Evolutionary conservation across 2,113 vertebrate genomes (phyloP).

Genomic region (Mirounga angustirostris): DNA sequence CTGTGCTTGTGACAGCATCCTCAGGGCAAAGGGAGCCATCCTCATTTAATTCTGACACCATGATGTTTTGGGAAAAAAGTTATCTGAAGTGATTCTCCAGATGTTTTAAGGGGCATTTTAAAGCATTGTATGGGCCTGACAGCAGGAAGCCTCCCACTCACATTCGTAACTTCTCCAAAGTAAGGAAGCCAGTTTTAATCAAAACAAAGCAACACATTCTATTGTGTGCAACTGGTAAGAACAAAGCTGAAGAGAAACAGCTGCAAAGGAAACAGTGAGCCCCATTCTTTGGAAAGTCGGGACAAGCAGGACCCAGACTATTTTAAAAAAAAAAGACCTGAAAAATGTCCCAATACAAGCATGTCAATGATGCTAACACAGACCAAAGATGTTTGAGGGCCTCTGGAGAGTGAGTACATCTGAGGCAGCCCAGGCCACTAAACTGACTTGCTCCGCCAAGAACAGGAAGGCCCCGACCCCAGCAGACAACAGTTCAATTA

Average conservation of each 20-base stretch:
- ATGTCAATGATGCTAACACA: neutral
- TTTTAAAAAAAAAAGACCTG: neutral
- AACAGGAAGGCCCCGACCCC: neutral
- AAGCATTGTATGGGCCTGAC: neutral
- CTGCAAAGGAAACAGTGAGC: neutral
- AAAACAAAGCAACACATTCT: conserved; percentile 35
- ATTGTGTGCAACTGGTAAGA: neutral
- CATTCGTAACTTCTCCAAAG: conserved; percentile 48
- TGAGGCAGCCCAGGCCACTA: neutral
- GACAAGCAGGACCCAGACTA: neutral
- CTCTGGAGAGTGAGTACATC: neutral
- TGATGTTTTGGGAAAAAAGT: neutral
- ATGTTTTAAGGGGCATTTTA: conserved; percentile 46
- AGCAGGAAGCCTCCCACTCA: conserved; percentile 30
- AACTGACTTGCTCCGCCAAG: neutral
- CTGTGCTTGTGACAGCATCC: conserved; percentile 5
- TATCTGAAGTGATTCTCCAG: conserved; percentile 61
- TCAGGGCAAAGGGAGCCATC: conserved; percentile 37
- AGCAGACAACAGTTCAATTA: neutral
- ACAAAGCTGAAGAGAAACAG: neutral
- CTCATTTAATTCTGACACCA: conserved; percentile 32
- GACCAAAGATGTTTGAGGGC: neutral
- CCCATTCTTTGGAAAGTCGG: neutral
- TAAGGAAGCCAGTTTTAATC: conserved; percentile 45
- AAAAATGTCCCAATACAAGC: conserved; percentile 10